phyloP scores from a whole-genome alignment of 2,113 vertebrate genomes.

The Hydrolagus affinis region DNA sequence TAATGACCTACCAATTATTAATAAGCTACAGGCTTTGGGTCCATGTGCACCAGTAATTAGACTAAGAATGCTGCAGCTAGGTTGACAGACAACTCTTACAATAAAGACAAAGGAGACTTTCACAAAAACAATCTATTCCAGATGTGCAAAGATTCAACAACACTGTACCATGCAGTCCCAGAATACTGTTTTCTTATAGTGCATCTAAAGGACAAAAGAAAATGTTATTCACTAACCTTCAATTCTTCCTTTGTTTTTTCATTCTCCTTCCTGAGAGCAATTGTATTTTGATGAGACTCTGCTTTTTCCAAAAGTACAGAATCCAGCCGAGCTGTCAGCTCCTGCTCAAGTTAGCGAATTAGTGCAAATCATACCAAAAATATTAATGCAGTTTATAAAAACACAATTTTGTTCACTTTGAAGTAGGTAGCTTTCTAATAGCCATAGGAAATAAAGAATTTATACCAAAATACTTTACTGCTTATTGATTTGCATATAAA shows the following conservation, averaged over 20 bases:
- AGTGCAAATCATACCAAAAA: not conserved
- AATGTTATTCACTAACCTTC: conserved; percentile 47
- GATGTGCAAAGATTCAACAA: no score
- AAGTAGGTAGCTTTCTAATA: not conserved
- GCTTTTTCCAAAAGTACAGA: conserved; percentile 83
- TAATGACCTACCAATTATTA: no score
- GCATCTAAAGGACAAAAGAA: not conserved
- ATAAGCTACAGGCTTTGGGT: no score
- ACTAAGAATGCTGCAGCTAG: no score
- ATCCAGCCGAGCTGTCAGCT: conserved; percentile 77
- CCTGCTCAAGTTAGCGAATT: conserved; percentile 51
- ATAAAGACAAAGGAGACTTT: no score
- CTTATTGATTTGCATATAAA: no score
- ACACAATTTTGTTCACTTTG: not conserved
- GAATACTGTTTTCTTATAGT: no score
- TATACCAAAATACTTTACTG: no score
- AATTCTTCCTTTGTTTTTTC: conserved; percentile 62
- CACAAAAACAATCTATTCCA: no score
- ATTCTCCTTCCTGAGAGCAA: conserved; percentile 70
- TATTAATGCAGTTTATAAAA: not conserved
- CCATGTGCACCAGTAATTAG: no score
- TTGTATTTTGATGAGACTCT: conserved; percentile 76
- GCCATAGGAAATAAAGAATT: not conserved
- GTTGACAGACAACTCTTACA: no score
- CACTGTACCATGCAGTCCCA: no score